A percentile compares a stretch with the other conserved stretches of the same genome.
phyloP scores from a whole-genome alignment of 2,888 invertebrate species.

The Chironomus tentans region DNA sequence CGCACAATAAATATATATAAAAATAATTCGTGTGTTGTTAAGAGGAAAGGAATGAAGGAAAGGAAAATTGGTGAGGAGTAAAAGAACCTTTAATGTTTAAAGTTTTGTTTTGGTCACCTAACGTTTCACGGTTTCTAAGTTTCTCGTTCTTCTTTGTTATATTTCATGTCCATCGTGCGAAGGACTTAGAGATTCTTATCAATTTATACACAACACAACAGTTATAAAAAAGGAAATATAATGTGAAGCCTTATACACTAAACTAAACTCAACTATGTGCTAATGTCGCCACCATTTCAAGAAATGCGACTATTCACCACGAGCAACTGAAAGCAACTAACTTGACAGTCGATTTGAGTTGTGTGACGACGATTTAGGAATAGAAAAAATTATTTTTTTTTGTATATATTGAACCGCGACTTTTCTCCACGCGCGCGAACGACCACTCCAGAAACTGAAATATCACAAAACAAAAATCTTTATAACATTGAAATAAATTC shows the following conservation, averaged over 20 bases:
- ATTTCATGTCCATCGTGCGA: not conserved
- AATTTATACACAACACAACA: not conserved
- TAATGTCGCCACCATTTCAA: no score
- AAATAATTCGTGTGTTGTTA: no score
- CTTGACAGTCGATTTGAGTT: not conserved
- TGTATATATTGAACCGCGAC: not conserved
- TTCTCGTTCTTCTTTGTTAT: not conserved
- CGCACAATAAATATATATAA: not conserved
- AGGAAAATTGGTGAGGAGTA: not conserved
- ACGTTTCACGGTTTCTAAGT: not conserved
- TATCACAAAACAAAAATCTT: not conserved
- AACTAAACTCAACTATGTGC: no score
- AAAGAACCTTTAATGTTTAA: not conserved
- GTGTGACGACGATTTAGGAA: not conserved
- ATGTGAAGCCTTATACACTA: no score
- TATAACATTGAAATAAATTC: not conserved
- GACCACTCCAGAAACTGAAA: constrained; percentile 4
- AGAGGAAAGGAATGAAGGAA: not conserved
- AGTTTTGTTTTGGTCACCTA: not conserved
- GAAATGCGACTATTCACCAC: not conserved
- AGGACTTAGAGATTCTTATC: constrained; percentile 9
- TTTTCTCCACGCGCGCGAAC: not conserved
- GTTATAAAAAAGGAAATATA: not conserved
- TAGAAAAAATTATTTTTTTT: not conserved
- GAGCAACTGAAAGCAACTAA: not conserved